Conservation (phyloP, 2,797 vertebrate species). For the Staurois parvus region DNA sequence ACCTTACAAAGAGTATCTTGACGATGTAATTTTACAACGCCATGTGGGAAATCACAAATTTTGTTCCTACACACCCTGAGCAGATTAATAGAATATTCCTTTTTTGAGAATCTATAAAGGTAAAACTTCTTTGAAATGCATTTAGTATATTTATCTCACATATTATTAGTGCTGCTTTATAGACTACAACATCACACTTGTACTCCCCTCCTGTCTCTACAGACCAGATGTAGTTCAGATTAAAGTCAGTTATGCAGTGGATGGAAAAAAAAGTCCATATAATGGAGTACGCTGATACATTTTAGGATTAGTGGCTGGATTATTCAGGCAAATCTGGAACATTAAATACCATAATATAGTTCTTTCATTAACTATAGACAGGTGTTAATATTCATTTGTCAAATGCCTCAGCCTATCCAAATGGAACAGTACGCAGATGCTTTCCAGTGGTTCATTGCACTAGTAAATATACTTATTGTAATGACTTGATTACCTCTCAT, state of each 20-base stretch:
- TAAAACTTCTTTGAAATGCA: too few relatives aligned
- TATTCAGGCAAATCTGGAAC: background rate
- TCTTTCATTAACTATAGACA: background rate
- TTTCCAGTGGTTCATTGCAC: background rate
- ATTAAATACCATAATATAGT: background rate
- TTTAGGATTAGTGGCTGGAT: background rate
- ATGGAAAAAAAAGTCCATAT: background rate
- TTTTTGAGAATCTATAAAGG: too few relatives aligned
- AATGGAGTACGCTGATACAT: background rate
- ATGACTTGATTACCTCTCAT: background rate
- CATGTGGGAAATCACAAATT: too few relatives aligned
- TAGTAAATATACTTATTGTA: background rate
- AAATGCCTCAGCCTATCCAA: background rate
- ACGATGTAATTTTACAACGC: too few relatives aligned
- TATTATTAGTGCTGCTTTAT: background rate
- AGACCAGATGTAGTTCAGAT: background rate
- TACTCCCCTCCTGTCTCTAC: background rate
- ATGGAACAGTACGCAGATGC: background rate
- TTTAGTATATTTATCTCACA: too few relatives aligned
- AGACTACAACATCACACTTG: background rate
- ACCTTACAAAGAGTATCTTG: too few relatives aligned
- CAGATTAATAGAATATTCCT: too few relatives aligned
- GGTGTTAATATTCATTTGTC: background rate
- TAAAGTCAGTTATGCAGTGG: background rate
- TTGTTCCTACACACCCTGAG: too few relatives aligned